A percentile compares a stretch with the other conserved stretches of the same genome.
Conservation (phyloP, 2,113 vertebrate genomes). For the Phalacrocorax pelagicus region DNA sequence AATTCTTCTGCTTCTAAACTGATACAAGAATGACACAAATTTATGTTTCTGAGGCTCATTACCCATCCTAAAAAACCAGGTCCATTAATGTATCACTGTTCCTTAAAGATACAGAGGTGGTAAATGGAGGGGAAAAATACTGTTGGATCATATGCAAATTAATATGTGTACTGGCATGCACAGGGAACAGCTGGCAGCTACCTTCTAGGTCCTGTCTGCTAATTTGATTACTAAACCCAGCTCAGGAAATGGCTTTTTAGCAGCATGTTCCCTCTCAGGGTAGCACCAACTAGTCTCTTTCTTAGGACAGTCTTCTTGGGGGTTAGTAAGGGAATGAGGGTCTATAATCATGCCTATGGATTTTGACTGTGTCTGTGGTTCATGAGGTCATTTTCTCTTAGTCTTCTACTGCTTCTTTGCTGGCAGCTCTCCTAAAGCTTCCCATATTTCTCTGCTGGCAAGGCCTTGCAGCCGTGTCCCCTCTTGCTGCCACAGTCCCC, state of each 20-base stretch:
- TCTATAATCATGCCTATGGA: background rate
- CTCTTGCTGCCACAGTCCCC: background rate
- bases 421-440: background rate
- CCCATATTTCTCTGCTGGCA: background rate
- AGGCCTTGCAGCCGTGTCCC: background rate
- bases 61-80: background rate
- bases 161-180: fast-evolving
- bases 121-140: background rate
- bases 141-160: background rate
- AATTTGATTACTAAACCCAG: background rate
- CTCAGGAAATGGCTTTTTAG: background rate
- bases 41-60: background rate
- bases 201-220: background rate
- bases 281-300: background rate
- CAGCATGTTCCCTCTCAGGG: background rate
- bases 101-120: background rate
- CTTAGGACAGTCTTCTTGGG: background rate
- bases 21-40: background rate
- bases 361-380: background rate
- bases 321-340: background rate
- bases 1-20: background rate
- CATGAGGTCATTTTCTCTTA: background rate
- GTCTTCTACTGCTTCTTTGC: background rate
- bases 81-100: background rate
- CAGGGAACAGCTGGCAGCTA: background rate